Evolutionary conservation across 2,113 vertebrate genomes (phyloP).

Genomic region (Cyanistes caeruleus): DNA sequence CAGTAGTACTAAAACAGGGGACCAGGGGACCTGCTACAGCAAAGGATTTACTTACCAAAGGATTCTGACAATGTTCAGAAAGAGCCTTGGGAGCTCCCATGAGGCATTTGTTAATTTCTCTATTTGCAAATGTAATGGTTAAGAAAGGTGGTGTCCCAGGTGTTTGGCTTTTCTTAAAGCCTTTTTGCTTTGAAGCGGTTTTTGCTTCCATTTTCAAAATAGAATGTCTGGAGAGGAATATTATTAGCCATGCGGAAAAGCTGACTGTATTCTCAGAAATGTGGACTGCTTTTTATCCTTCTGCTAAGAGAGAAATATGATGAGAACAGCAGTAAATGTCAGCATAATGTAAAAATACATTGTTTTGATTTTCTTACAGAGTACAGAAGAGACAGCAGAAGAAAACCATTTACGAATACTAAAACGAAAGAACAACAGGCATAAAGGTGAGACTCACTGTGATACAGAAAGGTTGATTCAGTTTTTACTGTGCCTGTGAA

Average conservation of each 20-base stretch:
- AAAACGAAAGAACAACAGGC: constrained; percentile 37
- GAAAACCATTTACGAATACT: constrained; percentile 11
- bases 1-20: neutral
- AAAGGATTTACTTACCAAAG: neutral
- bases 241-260: neutral
- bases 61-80: neutral
- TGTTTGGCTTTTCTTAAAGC: neutral
- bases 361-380: constrained; percentile 28
- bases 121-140: neutral
- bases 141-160: neutral
- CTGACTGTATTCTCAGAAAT: neutral
- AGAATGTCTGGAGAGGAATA: neutral
- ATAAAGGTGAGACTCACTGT: constrained; percentile 40
- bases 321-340: neutral
- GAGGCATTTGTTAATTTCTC: neutral
- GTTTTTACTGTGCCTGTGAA: neutral
- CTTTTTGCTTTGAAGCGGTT: neutral
- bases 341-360: neutral
- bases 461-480: neutral
- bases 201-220: neutral
- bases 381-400: constrained; percentile 11
- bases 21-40: neutral
- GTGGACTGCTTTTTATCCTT: neutral
- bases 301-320: neutral
- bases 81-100: neutral